Evolutionary conservation across 2,797 vertebrate genomes (phyloP).

Genomic region (Mormyrops boulengeri): DNA sequence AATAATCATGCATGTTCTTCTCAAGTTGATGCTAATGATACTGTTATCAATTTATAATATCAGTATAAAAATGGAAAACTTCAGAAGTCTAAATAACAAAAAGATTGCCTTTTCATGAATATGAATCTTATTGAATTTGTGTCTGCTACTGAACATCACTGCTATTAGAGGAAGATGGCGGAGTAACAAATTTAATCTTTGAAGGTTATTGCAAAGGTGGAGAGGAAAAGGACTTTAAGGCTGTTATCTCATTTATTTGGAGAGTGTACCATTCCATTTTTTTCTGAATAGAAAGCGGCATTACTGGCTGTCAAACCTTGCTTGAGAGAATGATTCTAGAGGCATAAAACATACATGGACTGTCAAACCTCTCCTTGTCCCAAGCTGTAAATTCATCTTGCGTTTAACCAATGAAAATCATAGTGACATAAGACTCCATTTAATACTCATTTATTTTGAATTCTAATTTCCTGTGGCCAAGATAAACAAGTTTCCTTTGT

Average conservation of each 20-base stretch:
- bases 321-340: not conserved
- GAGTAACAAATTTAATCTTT: not conserved
- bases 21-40: not conserved
- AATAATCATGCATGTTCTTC: not conserved
- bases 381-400: not conserved
- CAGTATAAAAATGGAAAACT: not conserved
- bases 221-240: not conserved
- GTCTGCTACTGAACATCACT: not conserved
- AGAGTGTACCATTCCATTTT: not conserved
- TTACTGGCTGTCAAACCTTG: not conserved
- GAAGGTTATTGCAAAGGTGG: not conserved
- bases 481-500: not conserved
- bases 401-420: not conserved
- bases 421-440: not conserved
- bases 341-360: not conserved
- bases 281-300: not conserved
- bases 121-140: not conserved
- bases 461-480: not conserved
- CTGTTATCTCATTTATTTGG: not conserved
- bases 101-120: not conserved
- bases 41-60: not conserved
- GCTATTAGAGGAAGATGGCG: not conserved
- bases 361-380: not conserved
- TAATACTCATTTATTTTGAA: not conserved
- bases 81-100: not conserved